Evolutionary conservation across 2,888 invertebrate species (phyloP).

Genomic region (Odontocolon sp.): DNA sequence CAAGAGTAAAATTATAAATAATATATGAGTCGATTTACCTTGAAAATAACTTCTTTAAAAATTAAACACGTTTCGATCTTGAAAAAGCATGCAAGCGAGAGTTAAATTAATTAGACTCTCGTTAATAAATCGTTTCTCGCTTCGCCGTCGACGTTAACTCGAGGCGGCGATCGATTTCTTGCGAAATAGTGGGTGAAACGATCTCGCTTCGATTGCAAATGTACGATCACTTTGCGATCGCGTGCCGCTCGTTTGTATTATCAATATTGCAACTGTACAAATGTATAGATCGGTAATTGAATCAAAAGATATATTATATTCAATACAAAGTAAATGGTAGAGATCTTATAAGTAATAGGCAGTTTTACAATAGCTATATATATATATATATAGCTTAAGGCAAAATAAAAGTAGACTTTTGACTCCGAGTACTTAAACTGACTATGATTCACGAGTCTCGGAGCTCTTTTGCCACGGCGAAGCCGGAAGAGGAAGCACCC

Average conservation of each 20-base stretch:
- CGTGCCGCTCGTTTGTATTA: slow-evolving; percentile 18
- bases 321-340: slow-evolving; percentile 4
- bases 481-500: slow-evolving; percentile 56
- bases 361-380: too few relatives aligned
- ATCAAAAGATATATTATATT: slow-evolving; percentile 17
- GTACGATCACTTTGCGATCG: slow-evolving; percentile 38
- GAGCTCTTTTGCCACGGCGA: background rate
- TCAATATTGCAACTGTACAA: slow-evolving; percentile 4
- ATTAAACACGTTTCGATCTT: background rate
- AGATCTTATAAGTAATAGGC: background rate
- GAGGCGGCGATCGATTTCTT: slow-evolving; percentile 24
- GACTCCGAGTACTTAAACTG: slow-evolving; percentile 18
- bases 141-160: slow-evolving; percentile 1
- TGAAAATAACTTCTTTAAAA: background rate
- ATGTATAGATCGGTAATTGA: background rate
- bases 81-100: background rate
- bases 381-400: too few relatives aligned
- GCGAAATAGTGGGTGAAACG: slow-evolving; percentile 37
- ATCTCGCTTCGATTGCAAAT: background rate
- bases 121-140: slow-evolving; percentile 8
- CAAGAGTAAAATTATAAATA: too few relatives aligned
- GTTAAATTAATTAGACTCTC: slow-evolving; percentile 23
- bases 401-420: too few relatives aligned
- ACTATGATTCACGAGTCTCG: slow-evolving; percentile 24
- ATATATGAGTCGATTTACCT: too few relatives aligned